These are phyloP conservation scores for Phrixothrix hirtus DNA, from an alignment of 2,888 invertebrate genomes.

Conservation along the genomic window DNA sequence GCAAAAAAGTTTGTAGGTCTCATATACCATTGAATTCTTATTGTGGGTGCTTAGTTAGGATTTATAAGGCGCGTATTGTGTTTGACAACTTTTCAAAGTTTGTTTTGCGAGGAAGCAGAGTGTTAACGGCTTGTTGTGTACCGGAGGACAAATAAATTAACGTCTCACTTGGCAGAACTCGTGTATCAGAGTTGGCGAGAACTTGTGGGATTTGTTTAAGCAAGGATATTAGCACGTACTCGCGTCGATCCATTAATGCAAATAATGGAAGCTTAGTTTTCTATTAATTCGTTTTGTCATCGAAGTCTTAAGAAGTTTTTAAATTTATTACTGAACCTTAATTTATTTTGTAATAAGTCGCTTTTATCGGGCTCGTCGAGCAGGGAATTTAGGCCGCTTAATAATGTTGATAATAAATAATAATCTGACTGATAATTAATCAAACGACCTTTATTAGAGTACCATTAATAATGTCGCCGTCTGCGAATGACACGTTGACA, in stretches of 20 bases:
- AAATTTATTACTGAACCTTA: too few species aligned
- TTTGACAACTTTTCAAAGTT: constrained; percentile 33
- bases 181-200: constrained; percentile 18
- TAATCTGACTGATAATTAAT: constrained; percentile 21
- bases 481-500: constrained; percentile 25
- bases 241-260: not conserved
- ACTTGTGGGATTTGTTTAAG: constrained; percentile 18
- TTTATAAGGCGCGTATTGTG: constrained; percentile 28
- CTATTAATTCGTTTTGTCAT: too few species aligned
- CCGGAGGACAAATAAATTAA: constrained; percentile 31
- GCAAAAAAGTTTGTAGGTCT: not conserved
- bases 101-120: constrained; percentile 29
- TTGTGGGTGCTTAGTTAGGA: constrained; percentile 18
- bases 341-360: constrained; percentile 4
- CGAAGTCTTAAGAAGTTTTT: too few species aligned
- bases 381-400: constrained; percentile 11
- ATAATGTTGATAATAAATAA: constrained; percentile 23
- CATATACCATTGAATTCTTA: constrained; percentile 3
- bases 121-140: constrained; percentile 27
- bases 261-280: not conserved
- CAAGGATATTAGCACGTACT: constrained; percentile 13
- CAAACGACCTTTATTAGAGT: constrained; percentile 21
- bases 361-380: constrained; percentile 6
- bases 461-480: constrained; percentile 22
- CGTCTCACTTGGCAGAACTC: constrained; percentile 25